These are phyloP conservation scores for Clarias platycephalus DNA, from an alignment of 2,797 vertebrate genomes.

Conservation along the genomic window DNA sequence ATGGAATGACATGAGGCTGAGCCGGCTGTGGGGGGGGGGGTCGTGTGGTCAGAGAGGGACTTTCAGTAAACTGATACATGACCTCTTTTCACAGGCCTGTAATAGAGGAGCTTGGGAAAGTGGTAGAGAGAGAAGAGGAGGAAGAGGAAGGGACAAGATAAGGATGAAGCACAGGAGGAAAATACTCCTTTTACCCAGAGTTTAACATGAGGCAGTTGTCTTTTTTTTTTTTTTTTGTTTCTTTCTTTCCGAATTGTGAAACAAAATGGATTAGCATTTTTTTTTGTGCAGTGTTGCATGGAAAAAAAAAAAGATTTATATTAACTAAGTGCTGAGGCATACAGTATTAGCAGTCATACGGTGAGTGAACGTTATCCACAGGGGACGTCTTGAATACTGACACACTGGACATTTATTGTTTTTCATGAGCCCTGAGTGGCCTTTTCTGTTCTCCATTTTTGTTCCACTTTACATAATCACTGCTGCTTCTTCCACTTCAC, in stretches of 20 bases:
- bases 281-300: not conserved
- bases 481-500: conserved; percentile 56
- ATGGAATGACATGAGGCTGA: conserved; percentile 57
- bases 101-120: conserved; percentile 64
- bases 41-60: conserved; percentile 61
- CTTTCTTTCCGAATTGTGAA: not conserved
- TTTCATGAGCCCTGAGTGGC: not conserved
- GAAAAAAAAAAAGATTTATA: not conserved
- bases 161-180: conserved; percentile 36
- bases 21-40: conserved; percentile 51
- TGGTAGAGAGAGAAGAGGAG: conserved; percentile 41
- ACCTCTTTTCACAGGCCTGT: conserved; percentile 59
- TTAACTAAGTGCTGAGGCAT: not conserved
- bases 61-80: conserved; percentile 61
- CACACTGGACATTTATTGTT: not conserved
- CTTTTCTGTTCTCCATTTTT: conserved; percentile 28
- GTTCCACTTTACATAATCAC: conserved; percentile 14
- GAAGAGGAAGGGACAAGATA: conserved; percentile 48
- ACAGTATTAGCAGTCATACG: too few species aligned
- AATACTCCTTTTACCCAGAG: conserved; percentile 27
- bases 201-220: conserved; percentile 8
- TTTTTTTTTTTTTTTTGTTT: not conserved
- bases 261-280: not conserved
- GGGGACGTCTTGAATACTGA: not conserved
- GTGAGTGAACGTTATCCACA: not conserved